These are phyloP conservation scores for Hetaerina titia DNA, from an alignment of 2,888 invertebrate species.

Conservation along the genomic window DNA sequence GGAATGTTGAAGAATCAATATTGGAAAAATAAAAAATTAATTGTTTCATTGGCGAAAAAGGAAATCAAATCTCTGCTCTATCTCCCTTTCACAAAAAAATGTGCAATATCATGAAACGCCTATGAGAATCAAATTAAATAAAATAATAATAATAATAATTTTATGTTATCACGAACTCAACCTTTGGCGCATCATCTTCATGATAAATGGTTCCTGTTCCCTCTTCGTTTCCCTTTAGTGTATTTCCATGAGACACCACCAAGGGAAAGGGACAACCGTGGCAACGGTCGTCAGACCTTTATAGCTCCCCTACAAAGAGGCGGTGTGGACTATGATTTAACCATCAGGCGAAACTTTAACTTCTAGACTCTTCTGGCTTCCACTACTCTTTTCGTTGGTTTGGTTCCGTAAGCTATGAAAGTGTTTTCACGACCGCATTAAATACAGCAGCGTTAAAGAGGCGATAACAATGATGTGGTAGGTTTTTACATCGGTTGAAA, in stretches of 20 bases:
- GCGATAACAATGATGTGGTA: too few relatives aligned
- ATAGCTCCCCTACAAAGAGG: too few relatives aligned
- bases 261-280: background rate
- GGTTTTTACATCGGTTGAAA: too few relatives aligned
- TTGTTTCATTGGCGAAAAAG: too few relatives aligned
- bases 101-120: too few relatives aligned
- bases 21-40: too few relatives aligned
- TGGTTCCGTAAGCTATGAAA: background rate
- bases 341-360: background rate
- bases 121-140: too few relatives aligned
- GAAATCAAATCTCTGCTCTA: too few relatives aligned
- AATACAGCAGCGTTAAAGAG: too few relatives aligned
- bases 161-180: background rate
- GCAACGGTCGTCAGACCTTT: background rate
- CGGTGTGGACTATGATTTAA: background rate
- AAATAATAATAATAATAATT: too few relatives aligned
- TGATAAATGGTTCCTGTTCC: background rate
- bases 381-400: background rate
- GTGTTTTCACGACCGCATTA: background rate
- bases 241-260: background rate
- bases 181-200: background rate
- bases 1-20: too few relatives aligned
- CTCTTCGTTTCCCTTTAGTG: background rate
- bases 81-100: too few relatives aligned
- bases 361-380: background rate